Base-by-base conservation (phyloP, 2,888 invertebrate species). In the Ornithoptera priamus region DNA sequence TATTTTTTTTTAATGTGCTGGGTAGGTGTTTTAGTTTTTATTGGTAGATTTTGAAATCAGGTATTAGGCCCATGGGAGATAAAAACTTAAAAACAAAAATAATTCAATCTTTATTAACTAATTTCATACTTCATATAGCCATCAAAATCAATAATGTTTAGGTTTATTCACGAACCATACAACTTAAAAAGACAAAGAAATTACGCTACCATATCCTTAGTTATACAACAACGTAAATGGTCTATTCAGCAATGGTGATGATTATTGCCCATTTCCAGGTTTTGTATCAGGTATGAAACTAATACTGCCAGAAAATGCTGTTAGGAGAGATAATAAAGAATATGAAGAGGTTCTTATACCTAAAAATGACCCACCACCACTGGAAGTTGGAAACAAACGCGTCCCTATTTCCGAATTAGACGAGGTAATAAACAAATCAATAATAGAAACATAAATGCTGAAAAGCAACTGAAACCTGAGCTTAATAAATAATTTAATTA, bases 271-370 rank as follows among this genome's bases (percentile, higher is more conserved):
- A n/a, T 57, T 65, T 57, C 7, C 88, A 87, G 95, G 97, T 62
- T 97, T 95, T 76, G 94, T 98, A 15, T 95, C 96, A 1, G 97
- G 97, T 4, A 91, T 94, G 69, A 97, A 96, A 85, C 93, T 98
- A 73, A 88, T 95, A 59, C 85, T 99, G 7, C 98, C 99, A 0
- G 96, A 96, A 72, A 96, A 95, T 75, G 96, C 97, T 1, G 89
- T 94, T 18, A 94, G 97, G 71, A 95, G 94, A 62, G 95, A 96
- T 77, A 94, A 92, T 46, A 94, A 95, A 72, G 94, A 95, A 72
- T 97, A 95, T 81, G 98, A 99, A 84, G 97, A 98, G 88, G 96
- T 99, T 0, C 94, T 94, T 67, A 96, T 98, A 80, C 97, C 97
- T 0, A 94, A 96, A 59, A 94, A 95, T 66, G 93, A 94, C 63